Percentiles rank a stretch among this genome's conserved stretches.
Evolutionary conservation across 2,797 vertebrate species (phyloP).

Genomic region (Choloepus didactylus): DNA sequence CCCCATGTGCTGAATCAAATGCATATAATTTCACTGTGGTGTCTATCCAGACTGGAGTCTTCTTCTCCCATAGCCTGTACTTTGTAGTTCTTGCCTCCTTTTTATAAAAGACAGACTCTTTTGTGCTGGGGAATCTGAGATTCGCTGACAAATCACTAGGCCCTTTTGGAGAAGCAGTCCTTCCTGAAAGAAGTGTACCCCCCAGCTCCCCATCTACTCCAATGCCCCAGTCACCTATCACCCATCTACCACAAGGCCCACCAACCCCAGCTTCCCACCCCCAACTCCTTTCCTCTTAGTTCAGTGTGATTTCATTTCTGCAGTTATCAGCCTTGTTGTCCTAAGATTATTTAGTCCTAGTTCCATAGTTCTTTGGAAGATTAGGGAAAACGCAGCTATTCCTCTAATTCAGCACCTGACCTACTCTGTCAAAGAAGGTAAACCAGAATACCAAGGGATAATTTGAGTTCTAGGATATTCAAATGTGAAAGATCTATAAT

Average conservation of each 20-base stretch:
- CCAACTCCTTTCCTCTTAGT: not conserved
- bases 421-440: not conserved
- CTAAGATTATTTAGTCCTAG: not conserved
- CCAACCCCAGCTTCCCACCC: not conserved
- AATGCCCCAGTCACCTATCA: not conserved
- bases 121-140: constrained; percentile 38
- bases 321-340: not conserved
- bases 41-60: not conserved
- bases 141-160: not conserved
- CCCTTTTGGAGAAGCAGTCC: not conserved
- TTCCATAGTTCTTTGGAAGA: not conserved
- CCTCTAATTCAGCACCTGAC: not conserved
- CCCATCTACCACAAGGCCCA: not conserved
- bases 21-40: constrained; percentile 12
- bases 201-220: not conserved
- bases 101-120: constrained; percentile 24
- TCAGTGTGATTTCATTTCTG: not conserved
- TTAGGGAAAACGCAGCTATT: not conserved
- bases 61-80: not conserved
- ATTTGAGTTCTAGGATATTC: constrained; percentile 14
- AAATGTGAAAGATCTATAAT: not conserved
- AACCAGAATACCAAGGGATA: not conserved
- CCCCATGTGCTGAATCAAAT: not conserved
- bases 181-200: not conserved
- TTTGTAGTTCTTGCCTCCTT: constrained; percentile 18